phyloP scores from a whole-genome alignment of 2,113 vertebrate genomes.

The Brachyhypopomus occidentalis region DNA sequence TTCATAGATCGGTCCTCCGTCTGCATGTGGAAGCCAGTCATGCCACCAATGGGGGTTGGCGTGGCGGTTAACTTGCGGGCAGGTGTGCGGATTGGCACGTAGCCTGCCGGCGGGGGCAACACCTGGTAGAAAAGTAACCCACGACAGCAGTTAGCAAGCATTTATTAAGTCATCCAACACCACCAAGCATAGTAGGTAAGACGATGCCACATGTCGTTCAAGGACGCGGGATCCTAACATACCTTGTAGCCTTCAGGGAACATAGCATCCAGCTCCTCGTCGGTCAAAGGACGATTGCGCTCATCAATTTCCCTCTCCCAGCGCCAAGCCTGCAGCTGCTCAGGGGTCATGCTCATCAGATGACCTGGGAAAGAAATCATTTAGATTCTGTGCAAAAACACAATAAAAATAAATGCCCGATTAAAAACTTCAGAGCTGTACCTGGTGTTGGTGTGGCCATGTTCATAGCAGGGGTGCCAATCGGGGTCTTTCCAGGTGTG shows the following conservation, averaged over 20 bases:
- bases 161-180: neutral
- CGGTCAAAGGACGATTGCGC: slow-evolving; percentile 94
- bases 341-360: slow-evolving; percentile 99
- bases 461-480: slow-evolving; percentile 98
- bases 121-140: slow-evolving; percentile 72
- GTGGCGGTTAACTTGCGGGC: slow-evolving; percentile 95
- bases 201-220: neutral
- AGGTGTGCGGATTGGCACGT: slow-evolving; percentile 96
- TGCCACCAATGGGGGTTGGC: slow-evolving; percentile 94
- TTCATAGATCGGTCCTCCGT: slow-evolving; percentile 93
- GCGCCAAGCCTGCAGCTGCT: slow-evolving; percentile 97
- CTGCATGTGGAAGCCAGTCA: slow-evolving; percentile 99
- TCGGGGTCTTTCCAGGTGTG: slow-evolving; percentile 95
- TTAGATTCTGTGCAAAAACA: neutral
- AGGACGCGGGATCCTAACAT: neutral
- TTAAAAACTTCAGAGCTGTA: slow-evolving; percentile 52
- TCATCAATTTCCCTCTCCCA: slow-evolving; percentile 99
- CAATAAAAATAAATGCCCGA: neutral
- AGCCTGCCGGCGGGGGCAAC: slow-evolving; percentile 93
- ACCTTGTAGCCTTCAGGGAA: slow-evolving; percentile 99
- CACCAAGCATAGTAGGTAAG: neutral
- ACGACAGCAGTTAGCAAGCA: too few relatives aligned
- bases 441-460: slow-evolving; percentile 98
- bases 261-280: slow-evolving; percentile 98
- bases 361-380: slow-evolving; percentile 80